phyloP scores from a whole-genome alignment of 37 sponge, comb jelly and placozoan species.

The Eunapius fragilis region DNA sequence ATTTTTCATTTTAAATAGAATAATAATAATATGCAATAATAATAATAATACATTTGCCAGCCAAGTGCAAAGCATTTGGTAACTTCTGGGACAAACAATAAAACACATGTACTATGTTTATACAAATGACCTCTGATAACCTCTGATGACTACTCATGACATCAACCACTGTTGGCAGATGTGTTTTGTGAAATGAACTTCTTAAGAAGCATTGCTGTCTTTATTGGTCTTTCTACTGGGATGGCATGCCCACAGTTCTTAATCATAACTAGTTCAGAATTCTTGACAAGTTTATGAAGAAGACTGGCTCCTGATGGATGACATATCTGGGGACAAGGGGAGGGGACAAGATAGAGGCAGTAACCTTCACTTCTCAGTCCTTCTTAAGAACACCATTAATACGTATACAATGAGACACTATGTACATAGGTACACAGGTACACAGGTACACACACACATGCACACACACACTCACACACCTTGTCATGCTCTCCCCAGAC shows the following conservation, averaged over 20 bases:
- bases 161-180: neutral
- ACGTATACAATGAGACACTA: too few species aligned
- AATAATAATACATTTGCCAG: too few species aligned
- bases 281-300: conserved; percentile 32
- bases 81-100: neutral
- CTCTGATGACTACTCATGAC: neutral
- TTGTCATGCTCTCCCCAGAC: conserved; percentile 73
- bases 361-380: too few species aligned
- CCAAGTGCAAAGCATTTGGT: too few species aligned
- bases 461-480: too few species aligned
- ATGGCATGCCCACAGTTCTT: conserved; percentile 79
- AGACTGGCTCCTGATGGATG: conserved; percentile 68
- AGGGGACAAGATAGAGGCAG: neutral
- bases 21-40: too few species aligned
- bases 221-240: conserved; percentile 64
- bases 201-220: conserved; percentile 51
- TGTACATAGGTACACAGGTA: too few species aligned
- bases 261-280: conserved; percentile 41
- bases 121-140: neutral
- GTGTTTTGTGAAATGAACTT: conserved; percentile 43
- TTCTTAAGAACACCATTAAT: too few species aligned
- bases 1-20: too few species aligned
- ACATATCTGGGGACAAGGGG: conserved; percentile 44
- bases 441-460: too few species aligned
- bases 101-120: neutral